Evolutionary conservation across 2,113 vertebrate genomes (phyloP).

Genomic region (Bubo bubo): DNA sequence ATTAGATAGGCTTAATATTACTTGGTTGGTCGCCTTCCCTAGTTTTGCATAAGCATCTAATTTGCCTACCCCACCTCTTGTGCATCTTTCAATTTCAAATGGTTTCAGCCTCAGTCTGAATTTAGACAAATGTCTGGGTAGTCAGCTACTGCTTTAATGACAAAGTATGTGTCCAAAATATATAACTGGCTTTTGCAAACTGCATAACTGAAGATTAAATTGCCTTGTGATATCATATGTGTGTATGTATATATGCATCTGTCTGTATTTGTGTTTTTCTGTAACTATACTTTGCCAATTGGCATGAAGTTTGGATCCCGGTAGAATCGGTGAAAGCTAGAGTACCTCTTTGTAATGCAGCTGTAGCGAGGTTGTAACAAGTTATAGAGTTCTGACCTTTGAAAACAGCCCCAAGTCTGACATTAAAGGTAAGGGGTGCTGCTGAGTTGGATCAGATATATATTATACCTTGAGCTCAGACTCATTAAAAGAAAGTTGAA

Average conservation of each 20-base stretch:
- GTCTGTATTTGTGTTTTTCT: neutral
- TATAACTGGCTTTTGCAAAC: neutral
- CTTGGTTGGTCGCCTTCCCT: neutral
- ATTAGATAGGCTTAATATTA: neutral
- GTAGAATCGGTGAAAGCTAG: neutral
- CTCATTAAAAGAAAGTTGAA: neutral
- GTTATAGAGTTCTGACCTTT: neutral
- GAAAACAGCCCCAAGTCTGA: neutral
- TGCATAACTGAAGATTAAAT: neutral
- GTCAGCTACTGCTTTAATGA: neutral
- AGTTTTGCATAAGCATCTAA: slow-evolving; percentile 22
- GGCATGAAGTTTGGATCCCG: neutral
- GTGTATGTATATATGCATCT: neutral
- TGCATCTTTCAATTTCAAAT: neutral
- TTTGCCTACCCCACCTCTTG: neutral
- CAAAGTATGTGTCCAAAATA: neutral
- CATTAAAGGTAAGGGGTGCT: neutral
- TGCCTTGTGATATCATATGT: neutral
- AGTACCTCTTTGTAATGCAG: neutral
- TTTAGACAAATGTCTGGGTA: neutral
- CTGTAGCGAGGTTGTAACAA: neutral
- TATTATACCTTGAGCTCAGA: neutral
- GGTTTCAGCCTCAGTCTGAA: neutral
- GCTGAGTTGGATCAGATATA: neutral
- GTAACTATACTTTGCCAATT: neutral